phyloP scores from a whole-genome alignment of 23 tunicate species.

The Phallusia fumigata region DNA sequence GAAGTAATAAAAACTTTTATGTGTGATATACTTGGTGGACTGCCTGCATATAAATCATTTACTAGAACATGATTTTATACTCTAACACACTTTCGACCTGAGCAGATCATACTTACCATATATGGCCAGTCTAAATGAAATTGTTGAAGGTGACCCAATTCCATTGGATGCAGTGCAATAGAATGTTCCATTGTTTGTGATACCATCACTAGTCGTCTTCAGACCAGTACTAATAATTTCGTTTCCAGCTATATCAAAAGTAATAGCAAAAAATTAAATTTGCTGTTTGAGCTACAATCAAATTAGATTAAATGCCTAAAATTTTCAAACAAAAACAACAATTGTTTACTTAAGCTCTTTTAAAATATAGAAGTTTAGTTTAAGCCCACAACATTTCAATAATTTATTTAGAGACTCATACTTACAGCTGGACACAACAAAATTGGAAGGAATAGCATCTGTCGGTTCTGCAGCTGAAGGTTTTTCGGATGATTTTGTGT shows the following conservation, averaged over 20 bases:
- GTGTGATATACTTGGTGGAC: too few species aligned
- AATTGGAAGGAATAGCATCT: not conserved
- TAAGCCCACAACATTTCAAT: too few species aligned
- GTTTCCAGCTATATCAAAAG: slow-evolving; percentile 6
- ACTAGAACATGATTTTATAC: too few species aligned
- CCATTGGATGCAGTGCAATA: slow-evolving; percentile 54
- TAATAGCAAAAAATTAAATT: not conserved
- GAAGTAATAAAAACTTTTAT: too few species aligned
- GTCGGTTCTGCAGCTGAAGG: not conserved
- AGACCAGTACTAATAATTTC: not conserved
- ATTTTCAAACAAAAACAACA: too few species aligned
- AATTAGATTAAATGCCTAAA: too few species aligned
- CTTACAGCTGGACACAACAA: not conserved
- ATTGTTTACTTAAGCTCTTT: too few species aligned
- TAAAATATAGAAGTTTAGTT: too few species aligned
- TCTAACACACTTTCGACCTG: too few species aligned
- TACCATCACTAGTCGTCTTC: not conserved
- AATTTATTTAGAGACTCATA: not conserved
- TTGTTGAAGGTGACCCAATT: slow-evolving; percentile 27
- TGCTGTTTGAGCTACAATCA: not conserved
- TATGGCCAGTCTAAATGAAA: slow-evolving; percentile 45
- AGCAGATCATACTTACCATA: slow-evolving; percentile 26
- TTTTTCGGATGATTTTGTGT: not conserved
- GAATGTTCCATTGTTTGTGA: slow-evolving; percentile 76
- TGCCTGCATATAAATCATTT: too few species aligned